Evolutionary conservation across 2,113 vertebrate species (phyloP).

Genomic region (Clupea harengus): DNA sequence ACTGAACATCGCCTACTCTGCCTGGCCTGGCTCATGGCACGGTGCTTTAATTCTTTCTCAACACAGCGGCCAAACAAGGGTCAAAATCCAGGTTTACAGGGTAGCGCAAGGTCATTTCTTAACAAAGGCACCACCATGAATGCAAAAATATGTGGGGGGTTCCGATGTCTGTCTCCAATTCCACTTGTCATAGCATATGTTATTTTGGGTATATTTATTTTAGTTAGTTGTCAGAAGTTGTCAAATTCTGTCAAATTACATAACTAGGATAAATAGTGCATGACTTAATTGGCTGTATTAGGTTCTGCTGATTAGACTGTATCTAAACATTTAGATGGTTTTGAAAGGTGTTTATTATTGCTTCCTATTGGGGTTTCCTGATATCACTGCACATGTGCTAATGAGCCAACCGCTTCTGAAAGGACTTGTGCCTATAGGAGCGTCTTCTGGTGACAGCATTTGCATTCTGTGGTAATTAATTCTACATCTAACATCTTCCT

Average conservation of each 20-base stretch:
- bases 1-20: slow-evolving; percentile 48
- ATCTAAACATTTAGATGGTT: not conserved
- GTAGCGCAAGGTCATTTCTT: not conserved
- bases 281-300: too few relatives aligned
- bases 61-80: too few relatives aligned
- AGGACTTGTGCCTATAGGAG: not conserved
- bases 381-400: too few relatives aligned
- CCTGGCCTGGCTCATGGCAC: not conserved
- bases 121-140: not conserved
- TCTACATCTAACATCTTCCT: not conserved
- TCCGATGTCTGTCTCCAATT: too few relatives aligned
- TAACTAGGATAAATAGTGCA: too few relatives aligned
- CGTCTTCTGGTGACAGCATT: not conserved
- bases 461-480: not conserved
- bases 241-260: too few relatives aligned
- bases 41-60: not conserved
- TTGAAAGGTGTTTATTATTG: not conserved
- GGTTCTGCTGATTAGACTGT: too few relatives aligned
- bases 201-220: not conserved
- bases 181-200: not conserved
- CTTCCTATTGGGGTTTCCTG: not conserved
- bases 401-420: too few relatives aligned
- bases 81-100: too few relatives aligned
- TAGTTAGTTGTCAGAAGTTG: not conserved
- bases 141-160: not conserved